Conservation (phyloP, 1,140 invertebrate genomes). For the Harlomillsia oculata region DNA sequence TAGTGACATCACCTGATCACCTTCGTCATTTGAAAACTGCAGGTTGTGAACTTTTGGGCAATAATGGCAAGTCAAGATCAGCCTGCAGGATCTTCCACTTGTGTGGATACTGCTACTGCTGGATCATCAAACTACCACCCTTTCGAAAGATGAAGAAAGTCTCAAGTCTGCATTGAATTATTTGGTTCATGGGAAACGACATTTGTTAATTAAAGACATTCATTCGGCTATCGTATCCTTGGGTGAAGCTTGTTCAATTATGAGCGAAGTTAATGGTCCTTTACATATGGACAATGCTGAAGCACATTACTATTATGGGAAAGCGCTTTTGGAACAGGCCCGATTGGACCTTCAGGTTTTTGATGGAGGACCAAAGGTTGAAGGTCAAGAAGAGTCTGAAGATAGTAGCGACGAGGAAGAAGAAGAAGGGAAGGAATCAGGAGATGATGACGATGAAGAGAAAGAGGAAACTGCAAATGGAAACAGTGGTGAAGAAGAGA, state of each 20-base stretch:
- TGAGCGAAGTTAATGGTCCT: slow-evolving; percentile 62
- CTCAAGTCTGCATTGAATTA: slow-evolving; percentile 42
- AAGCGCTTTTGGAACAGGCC: slow-evolving; percentile 66
- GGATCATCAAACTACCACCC: not conserved
- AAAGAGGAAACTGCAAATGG: slow-evolving; percentile 23
- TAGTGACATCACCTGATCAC: no score
- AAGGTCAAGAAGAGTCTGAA: slow-evolving; percentile 32
- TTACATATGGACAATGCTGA: slow-evolving; percentile 67
- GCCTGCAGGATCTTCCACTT: not conserved
- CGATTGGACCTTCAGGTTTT: slow-evolving; percentile 69
- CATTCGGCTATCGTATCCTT: slow-evolving; percentile 61
- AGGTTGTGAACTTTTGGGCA: not conserved
- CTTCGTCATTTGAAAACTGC: no score
- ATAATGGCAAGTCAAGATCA: not conserved
- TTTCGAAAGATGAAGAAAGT: slow-evolving; percentile 41
- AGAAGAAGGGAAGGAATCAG: slow-evolving; percentile 40
- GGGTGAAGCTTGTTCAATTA: slow-evolving; percentile 60
- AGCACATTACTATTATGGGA: slow-evolving; percentile 68
- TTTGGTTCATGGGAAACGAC: slow-evolving; percentile 60
- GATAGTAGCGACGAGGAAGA: slow-evolving; percentile 37
- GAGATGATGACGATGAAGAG: slow-evolving; percentile 39
- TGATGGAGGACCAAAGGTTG: slow-evolving; percentile 42
- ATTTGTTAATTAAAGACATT: slow-evolving; percentile 70
- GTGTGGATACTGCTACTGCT: not conserved
- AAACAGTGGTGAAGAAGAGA: slow-evolving; percentile 20